phyloP scores from a whole-genome alignment of 2,113 vertebrate species.

The Pelusios castaneus region DNA sequence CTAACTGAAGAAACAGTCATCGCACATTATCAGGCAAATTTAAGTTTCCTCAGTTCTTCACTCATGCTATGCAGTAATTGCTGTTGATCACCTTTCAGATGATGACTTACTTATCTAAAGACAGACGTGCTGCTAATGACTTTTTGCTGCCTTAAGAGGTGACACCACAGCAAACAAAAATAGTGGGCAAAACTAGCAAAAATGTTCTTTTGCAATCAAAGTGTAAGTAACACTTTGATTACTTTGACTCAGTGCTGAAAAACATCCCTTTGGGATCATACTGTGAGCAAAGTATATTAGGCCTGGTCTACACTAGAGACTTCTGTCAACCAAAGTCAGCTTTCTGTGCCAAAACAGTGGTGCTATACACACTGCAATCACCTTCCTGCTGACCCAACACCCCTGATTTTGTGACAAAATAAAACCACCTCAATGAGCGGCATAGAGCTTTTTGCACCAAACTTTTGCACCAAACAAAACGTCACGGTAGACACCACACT shows the following conservation, averaged over 20 bases:
- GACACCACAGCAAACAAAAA: slow-evolving; percentile 45
- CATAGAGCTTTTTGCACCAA: too few species aligned
- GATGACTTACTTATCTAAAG: slow-evolving; percentile 12
- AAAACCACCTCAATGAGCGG: too few species aligned
- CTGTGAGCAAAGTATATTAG: neutral
- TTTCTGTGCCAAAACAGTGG: too few species aligned
- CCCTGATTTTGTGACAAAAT: too few species aligned
- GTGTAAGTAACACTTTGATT: slow-evolving; percentile 35
- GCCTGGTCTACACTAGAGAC: too few species aligned
- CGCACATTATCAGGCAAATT: accelerated
- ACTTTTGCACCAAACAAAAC: too few species aligned
- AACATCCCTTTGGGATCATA: neutral
- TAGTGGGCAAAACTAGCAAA: slow-evolving; percentile 18
- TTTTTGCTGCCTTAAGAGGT: neutral
- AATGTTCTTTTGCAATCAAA: neutral
- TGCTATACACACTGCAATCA: too few species aligned
- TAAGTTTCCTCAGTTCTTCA: neutral
- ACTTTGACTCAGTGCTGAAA: slow-evolving; percentile 1
- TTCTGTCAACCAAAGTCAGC: too few species aligned
- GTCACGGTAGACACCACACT: too few species aligned
- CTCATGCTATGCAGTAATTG: neutral
- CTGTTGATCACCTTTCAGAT: neutral
- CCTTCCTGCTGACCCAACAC: too few species aligned
- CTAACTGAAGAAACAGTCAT: neutral
- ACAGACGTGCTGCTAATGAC: neutral